These are phyloP conservation scores for Pangasius mekongensis DNA, from an alignment of 2,797 vertebrate species.

Conservation along the genomic window DNA sequence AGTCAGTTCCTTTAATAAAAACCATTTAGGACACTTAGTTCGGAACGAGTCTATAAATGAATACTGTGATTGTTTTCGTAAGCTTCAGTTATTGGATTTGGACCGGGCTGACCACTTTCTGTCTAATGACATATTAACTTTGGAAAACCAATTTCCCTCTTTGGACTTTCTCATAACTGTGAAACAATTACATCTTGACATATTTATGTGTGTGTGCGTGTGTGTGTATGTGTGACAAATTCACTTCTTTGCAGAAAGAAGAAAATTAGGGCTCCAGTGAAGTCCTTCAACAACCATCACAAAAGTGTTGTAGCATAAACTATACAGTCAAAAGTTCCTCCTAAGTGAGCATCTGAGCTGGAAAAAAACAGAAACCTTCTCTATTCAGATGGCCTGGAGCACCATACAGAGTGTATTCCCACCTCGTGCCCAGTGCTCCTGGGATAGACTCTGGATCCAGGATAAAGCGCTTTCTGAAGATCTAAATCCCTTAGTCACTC, in stretches of 20 bases:
- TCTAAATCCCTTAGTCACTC: neutral
- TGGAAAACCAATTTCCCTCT: conserved; percentile 26
- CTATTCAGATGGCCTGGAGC: neutral
- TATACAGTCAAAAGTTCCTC: neutral
- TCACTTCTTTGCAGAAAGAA: neutral
- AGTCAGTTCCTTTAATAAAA: neutral
- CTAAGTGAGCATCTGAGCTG: neutral
- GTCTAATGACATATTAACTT: conserved; percentile 33
- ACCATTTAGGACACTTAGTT: conserved; percentile 4
- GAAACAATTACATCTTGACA: conserved; percentile 14
- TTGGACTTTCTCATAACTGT: conserved; percentile 13
- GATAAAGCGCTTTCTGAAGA: neutral
- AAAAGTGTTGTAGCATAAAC: neutral
- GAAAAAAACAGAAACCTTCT: neutral
- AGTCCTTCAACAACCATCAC: neutral
- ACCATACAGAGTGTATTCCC: neutral
- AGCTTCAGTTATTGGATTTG: conserved; percentile 30
- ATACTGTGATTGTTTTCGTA: conserved; percentile 18
- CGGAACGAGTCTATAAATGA: conserved; percentile 19
- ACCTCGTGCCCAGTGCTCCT: neutral
- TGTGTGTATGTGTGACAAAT: neutral
- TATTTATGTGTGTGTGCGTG: neutral
- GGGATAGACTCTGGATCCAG: neutral
- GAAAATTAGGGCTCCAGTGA: neutral
- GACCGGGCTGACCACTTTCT: conserved; percentile 18